Conservation (phyloP, 2,113 vertebrate genomes). For the Nothoprocta perdicaria region DNA sequence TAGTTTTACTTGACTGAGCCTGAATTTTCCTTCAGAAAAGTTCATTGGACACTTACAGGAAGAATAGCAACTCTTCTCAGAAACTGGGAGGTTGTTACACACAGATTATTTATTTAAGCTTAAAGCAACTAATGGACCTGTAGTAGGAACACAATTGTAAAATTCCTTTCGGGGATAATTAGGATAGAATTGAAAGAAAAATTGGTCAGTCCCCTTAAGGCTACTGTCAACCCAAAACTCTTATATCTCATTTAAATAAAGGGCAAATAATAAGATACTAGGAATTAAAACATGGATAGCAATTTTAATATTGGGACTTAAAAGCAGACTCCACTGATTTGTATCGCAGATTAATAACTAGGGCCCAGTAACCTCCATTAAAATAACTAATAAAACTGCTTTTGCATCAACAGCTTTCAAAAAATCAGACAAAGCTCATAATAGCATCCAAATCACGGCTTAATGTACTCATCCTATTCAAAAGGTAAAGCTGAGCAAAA, state of each 20-base stretch:
- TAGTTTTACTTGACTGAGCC: not conserved
- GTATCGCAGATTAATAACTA: not conserved
- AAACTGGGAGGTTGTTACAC: not conserved
- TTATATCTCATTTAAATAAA: not conserved
- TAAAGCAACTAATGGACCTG: not conserved
- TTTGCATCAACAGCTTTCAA: not conserved
- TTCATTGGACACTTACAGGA: not conserved
- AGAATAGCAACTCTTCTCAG: not conserved
- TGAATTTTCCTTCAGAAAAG: not conserved
- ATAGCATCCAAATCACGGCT: not conserved
- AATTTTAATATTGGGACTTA: not conserved
- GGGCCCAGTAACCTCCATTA: not conserved
- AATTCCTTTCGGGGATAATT: not conserved
- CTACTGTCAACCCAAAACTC: not conserved
- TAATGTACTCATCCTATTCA: not conserved
- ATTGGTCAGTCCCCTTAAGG: not conserved
- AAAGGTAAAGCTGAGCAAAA: not conserved
- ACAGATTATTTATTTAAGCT: not conserved
- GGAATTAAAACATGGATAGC: rapidly evolving
- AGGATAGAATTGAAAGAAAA: not conserved
- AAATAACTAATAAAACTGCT: not conserved
- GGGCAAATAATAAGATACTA: not conserved
- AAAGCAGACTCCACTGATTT: not conserved
- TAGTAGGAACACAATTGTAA: not conserved
- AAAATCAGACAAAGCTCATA: not conserved